Percentiles rank a stretch among this genome's conserved stretches.
These are phyloP conservation scores for Corythoichthys intestinalis DNA, from an alignment of 2,113 vertebrate species.

Conservation along the genomic window DNA sequence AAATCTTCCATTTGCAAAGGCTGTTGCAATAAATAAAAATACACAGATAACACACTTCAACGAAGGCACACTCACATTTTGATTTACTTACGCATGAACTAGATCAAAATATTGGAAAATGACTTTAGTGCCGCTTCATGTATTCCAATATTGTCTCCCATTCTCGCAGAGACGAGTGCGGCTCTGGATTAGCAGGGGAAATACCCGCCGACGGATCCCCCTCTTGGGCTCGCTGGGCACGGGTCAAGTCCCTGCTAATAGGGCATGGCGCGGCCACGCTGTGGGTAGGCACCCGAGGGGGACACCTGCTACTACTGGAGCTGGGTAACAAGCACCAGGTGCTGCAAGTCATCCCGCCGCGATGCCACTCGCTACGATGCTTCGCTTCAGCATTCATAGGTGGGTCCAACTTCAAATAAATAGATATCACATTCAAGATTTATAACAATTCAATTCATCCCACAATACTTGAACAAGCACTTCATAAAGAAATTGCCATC, in stretches of 20 bases:
- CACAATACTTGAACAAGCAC: too few species aligned
- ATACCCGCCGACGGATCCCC: conserved; percentile 4
- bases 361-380: conserved; percentile 79
- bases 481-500: too few species aligned
- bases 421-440: not conserved
- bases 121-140: too few species aligned
- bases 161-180: conserved; percentile 66
- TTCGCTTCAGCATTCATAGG: conserved; percentile 79
- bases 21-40: too few species aligned
- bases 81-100: too few species aligned
- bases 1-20: too few species aligned
- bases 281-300: conserved; percentile 91
- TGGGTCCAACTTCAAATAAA: conserved; percentile 37
- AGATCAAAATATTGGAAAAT: too few species aligned
- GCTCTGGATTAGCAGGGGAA: conserved; percentile 44
- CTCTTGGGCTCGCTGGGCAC: conserved; percentile 73
- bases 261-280: conserved; percentile 79
- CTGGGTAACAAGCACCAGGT: conserved; percentile 79
- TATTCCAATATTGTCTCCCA: not conserved
- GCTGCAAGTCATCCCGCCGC: conserved; percentile 75
- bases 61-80: too few species aligned
- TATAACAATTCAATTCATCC: not conserved
- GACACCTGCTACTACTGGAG: conserved; percentile 85
- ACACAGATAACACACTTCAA: too few species aligned
- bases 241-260: conserved; percentile 86